phyloP scores from a whole-genome alignment of 2,113 vertebrate species.

The Hystrix cristata region DNA sequence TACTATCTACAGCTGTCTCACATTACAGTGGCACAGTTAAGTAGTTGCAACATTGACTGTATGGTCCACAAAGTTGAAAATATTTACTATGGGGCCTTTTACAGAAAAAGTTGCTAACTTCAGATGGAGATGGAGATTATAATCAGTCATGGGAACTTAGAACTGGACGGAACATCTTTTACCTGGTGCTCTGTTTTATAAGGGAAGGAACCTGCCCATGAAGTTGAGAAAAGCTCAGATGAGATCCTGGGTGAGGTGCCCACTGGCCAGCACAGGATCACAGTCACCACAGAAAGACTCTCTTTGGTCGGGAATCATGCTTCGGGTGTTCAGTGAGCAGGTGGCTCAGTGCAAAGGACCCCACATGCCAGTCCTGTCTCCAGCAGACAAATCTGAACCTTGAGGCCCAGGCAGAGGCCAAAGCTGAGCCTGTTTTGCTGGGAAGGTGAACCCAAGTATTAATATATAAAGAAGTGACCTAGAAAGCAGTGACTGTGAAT shows the following conservation, averaged over 20 bases:
- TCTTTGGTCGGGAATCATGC: background rate
- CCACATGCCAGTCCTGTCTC: background rate
- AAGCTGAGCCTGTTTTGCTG: background rate
- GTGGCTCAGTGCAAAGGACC: background rate
- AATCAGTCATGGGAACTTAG: background rate
- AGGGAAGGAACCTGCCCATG: background rate
- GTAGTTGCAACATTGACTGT: background rate
- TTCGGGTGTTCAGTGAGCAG: background rate
- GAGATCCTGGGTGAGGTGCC: background rate
- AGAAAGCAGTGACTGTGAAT: background rate
- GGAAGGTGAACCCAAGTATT: background rate
- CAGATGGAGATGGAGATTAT: background rate
- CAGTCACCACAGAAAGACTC: background rate
- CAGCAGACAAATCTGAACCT: background rate
- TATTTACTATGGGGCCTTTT: background rate
- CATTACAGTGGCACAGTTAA: background rate
- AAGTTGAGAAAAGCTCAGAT: constrained; percentile 1
- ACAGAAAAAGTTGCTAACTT: background rate
- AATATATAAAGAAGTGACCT: background rate
- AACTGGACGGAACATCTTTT: background rate
- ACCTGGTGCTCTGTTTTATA: background rate
- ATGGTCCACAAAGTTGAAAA: background rate
- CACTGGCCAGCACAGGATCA: background rate
- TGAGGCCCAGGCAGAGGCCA: background rate
- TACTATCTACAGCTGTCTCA: background rate